Percentiles rank a stretch among this genome's conserved stretches.
Conservation (phyloP, 2,113 vertebrate species). For the Callaeas wilsoni region DNA sequence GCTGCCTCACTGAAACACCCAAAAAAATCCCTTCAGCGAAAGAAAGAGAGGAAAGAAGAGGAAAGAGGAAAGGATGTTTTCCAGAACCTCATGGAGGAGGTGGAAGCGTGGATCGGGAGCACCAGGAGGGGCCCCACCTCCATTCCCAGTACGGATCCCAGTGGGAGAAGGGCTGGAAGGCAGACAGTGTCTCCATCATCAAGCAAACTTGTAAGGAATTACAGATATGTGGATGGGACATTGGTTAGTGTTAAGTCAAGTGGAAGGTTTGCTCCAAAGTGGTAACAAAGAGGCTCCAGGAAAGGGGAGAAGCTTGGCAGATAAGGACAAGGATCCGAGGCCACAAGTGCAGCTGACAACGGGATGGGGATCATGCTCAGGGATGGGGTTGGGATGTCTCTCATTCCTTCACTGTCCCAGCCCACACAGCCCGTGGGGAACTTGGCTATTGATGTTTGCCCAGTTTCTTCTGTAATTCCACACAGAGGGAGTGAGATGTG, state of each 20-base stretch:
- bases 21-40: neutral
- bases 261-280: slow-evolving; percentile 42
- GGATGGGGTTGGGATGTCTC: neutral
- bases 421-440: neutral
- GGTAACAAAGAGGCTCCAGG: slow-evolving; percentile 38
- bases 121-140: neutral
- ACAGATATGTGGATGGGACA: neutral
- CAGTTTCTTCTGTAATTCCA: neutral
- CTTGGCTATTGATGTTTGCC: neutral
- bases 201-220: slow-evolving; percentile 46
- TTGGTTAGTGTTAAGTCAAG: slow-evolving; percentile 43
- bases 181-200: neutral
- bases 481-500: neutral
- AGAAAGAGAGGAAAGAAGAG: neutral
- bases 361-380: neutral
- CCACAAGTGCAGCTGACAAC: neutral
- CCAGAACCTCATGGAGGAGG: neutral
- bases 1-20: neutral
- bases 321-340: neutral
- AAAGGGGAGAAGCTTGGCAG: neutral
- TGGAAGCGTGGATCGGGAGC: fast-evolving
- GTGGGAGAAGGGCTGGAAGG: neutral
- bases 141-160: neutral
- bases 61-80: neutral
- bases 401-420: neutral